These are phyloP conservation scores for Tuberolachnus salignus DNA, from an alignment of 2,888 invertebrate species.

Conservation along the genomic window DNA sequence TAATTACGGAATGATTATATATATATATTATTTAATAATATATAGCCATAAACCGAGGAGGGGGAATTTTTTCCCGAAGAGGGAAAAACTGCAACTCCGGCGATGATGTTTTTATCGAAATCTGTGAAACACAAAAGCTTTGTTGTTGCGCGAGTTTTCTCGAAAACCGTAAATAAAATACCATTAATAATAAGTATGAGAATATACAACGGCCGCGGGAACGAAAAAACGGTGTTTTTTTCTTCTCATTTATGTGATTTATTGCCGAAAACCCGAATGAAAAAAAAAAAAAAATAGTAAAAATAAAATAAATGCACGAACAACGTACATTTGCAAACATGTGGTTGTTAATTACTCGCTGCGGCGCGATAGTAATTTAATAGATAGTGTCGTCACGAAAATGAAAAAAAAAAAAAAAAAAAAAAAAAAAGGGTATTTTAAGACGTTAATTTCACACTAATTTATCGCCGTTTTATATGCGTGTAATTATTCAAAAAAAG, in stretches of 20 bases:
- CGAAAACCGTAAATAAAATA: slow-evolving; percentile 18
- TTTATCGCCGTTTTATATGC: slow-evolving; percentile 28
- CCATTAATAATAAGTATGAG: background rate
- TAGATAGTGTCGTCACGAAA: slow-evolving; percentile 1
- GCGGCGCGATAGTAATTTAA: background rate
- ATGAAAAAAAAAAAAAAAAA: background rate
- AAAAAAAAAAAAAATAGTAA: background rate
- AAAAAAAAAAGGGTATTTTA: slow-evolving; percentile 18
- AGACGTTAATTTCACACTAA: slow-evolving; percentile 43
- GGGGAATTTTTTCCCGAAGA: too few relatives aligned
- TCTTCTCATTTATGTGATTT: slow-evolving; percentile 19
- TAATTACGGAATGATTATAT: too few relatives aligned
- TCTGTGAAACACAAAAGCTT: too few relatives aligned
- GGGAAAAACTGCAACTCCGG: too few relatives aligned
- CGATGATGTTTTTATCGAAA: too few relatives aligned
- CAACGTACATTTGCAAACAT: slow-evolving; percentile 17
- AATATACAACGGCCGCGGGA: too few relatives aligned
- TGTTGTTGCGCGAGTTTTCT: background rate
- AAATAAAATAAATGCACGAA: background rate
- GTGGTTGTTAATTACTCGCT: slow-evolving; percentile 23
- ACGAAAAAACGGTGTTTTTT: background rate
- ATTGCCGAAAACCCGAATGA: background rate
- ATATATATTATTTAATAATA: too few relatives aligned
- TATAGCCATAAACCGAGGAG: too few relatives aligned
- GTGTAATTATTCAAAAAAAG: background rate